Percentiles rank a stretch among this genome's conserved stretches.
Evolutionary conservation across 1,140 invertebrate genomes (phyloP).

Genomic region (Zeugodacus cucurbitae): DNA sequence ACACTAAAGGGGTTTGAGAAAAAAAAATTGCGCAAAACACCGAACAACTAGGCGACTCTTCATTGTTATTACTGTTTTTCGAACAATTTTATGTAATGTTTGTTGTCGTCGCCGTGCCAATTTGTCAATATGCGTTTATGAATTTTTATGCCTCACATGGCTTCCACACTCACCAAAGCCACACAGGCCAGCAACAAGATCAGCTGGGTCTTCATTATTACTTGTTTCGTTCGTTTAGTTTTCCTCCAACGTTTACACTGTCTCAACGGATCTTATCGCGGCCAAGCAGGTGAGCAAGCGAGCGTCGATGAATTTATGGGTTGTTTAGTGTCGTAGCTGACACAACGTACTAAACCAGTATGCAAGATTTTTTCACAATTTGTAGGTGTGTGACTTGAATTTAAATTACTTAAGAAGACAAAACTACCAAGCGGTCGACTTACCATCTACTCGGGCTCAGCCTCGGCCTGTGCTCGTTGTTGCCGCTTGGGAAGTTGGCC

Average conservation of each 20-base stretch:
- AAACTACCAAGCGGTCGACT: neutral
- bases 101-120: neutral
- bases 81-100: neutral
- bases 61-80: neutral
- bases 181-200: slow-evolving; percentile 20
- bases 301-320: slow-evolving; percentile 24
- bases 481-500: neutral
- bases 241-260: neutral
- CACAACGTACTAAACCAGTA: slow-evolving; percentile 25
- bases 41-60: neutral
- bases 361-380: slow-evolving; percentile 34
- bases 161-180: slow-evolving; percentile 8
- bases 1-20: neutral
- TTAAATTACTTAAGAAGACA: slow-evolving; percentile 15
- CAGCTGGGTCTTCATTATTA: neutral
- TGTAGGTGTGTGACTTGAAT: slow-evolving; percentile 36
- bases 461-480: neutral
- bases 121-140: neutral
- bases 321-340: slow-evolving; percentile 9
- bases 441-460: neutral
- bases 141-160: neutral
- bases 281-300: neutral
- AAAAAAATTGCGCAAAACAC: neutral
- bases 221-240: neutral
- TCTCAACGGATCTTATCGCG: neutral